Conservation (phyloP, 2,888 invertebrate species). For the Nymphalis c-album region DNA sequence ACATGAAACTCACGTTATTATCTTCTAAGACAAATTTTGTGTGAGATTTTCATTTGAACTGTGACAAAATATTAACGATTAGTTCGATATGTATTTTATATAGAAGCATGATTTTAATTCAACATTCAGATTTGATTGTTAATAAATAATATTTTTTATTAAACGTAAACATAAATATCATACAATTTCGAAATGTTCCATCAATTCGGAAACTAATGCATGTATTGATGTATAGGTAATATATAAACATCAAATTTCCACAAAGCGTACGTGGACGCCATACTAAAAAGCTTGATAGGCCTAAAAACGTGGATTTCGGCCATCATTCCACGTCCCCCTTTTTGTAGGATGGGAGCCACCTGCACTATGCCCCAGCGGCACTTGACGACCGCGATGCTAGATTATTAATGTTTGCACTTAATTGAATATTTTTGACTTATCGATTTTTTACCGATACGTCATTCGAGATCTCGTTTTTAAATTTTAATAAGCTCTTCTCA, state of each 20-base stretch:
- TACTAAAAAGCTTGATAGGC: constrained; percentile 76
- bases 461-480: constrained; percentile 6
- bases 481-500: background rate
- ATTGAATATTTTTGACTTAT: constrained; percentile 73
- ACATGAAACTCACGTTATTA: too few relatives aligned
- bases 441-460: constrained; percentile 45
- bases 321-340: constrained; percentile 54
- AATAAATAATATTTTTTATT: background rate
- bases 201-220: constrained; percentile 35
- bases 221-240: constrained; percentile 44
- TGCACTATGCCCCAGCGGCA: constrained; percentile 68
- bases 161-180: constrained; percentile 4
- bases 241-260: constrained; percentile 55
- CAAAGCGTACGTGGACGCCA: constrained; percentile 59
- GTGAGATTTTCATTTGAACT: background rate
- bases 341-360: constrained; percentile 44
- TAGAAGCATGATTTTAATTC: background rate
- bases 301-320: constrained; percentile 75
- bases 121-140: background rate
- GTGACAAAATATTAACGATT: background rate
- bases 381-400: constrained; percentile 74
- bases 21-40: too few relatives aligned
- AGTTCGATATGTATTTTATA: background rate
- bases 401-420: constrained; percentile 75
- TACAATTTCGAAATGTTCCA: constrained; percentile 10